A percentile compares a stretch with the other conserved stretches of the same genome.
Conservation (phyloP, 2,113 vertebrate genomes). For the Vimba vimba region DNA sequence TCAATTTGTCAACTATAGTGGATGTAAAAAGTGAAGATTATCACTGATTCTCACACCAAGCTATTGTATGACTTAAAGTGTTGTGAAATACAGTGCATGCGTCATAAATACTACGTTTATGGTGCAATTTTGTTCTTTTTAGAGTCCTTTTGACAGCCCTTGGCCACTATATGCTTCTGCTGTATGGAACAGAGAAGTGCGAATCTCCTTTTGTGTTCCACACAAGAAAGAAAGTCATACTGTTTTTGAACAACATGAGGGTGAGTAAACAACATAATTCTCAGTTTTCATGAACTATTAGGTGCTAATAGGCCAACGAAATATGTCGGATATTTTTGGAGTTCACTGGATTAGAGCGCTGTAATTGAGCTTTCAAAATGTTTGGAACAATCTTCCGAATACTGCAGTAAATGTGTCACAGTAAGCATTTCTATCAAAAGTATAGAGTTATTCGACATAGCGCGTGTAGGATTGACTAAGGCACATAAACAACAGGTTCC, state of each 20-base stretch:
- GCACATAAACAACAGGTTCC: conserved; percentile 78
- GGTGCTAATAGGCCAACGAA: conserved; percentile 4
- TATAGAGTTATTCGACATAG: conserved; percentile 59
- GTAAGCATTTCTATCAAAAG: conserved; percentile 63
- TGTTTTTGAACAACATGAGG: neutral
- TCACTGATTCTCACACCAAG: neutral
- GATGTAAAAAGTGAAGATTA: neutral
- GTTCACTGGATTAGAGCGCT: neutral
- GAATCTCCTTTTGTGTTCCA: conserved; percentile 1
- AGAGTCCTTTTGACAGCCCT: neutral
- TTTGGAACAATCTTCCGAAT: conserved; percentile 35
- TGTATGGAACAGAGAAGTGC: neutral
- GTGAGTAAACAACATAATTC: neutral
- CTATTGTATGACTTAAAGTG: neutral
- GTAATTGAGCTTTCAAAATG: conserved; percentile 42
- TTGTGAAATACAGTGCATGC: neutral
- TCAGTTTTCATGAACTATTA: neutral
- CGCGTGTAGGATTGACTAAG: conserved; percentile 77
- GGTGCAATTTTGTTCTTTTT: neutral
- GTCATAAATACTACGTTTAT: neutral
- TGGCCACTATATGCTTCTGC: neutral
- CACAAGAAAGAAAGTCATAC: neutral
- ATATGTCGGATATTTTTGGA: neutral
- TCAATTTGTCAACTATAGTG: neutral
- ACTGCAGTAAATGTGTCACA: conserved; percentile 15